These are phyloP conservation scores for Nothoprocta perdicaria DNA, from an alignment of 2,113 vertebrate genomes.

Conservation along the genomic window DNA sequence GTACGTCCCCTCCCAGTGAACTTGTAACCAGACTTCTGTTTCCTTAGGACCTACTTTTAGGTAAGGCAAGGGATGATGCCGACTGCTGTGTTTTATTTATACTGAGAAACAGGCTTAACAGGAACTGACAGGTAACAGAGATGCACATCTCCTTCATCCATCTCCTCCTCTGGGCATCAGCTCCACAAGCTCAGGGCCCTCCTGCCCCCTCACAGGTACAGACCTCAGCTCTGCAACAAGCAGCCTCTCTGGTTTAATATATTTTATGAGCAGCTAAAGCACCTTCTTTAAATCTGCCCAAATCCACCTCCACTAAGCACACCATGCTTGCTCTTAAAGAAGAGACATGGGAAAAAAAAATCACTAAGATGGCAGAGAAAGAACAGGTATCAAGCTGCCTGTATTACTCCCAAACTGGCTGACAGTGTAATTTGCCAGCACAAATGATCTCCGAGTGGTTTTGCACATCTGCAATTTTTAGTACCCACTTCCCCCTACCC, in stretches of 20 bases:
- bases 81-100: slow-evolving; percentile 14
- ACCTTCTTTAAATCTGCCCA: slow-evolving; percentile 24
- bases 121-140: slow-evolving; percentile 6
- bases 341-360: slow-evolving; percentile 1
- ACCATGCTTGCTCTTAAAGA: slow-evolving; percentile 13
- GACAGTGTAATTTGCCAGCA: slow-evolving; percentile 60
- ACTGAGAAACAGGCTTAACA: not conserved
- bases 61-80: not conserved
- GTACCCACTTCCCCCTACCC: not conserved
- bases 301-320: slow-evolving; percentile 29
- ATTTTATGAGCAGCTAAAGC: slow-evolving; percentile 19
- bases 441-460: slow-evolving; percentile 66
- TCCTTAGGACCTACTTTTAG: slow-evolving; percentile 1
- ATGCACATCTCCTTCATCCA: not conserved
- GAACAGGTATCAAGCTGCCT: slow-evolving; percentile 50
- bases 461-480: slow-evolving; percentile 66
- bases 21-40: not conserved
- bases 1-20: not conserved
- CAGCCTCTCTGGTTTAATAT: not conserved
- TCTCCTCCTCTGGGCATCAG: not conserved
- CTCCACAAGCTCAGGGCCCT: not conserved
- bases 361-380: slow-evolving; percentile 29
- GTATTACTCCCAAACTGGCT: slow-evolving; percentile 53
- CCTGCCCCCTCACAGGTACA: not conserved
- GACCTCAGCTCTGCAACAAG: not conserved